Base-by-base conservation (phyloP, 2,113 vertebrate species). In the Caranx melampygus region DNA sequence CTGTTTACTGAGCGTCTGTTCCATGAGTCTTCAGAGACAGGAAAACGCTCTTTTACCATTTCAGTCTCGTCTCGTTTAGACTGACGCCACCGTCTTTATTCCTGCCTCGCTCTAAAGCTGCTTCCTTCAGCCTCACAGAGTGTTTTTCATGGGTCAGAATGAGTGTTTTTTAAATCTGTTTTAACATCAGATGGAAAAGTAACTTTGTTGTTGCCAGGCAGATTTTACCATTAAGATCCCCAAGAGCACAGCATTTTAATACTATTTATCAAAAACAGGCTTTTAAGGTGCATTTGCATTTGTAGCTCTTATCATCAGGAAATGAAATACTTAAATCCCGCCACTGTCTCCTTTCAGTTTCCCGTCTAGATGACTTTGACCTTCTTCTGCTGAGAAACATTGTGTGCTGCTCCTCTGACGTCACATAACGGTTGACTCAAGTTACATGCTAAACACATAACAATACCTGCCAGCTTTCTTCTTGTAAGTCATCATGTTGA, bases 21-120 rank as follows among this genome's bases (percentile, higher is more conserved):
- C 45, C 47, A 49, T 18, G 31, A 4, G 51, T 58, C 20, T 61
- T 62, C 34, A 42, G 55, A 47, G 37, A 62, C 59, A 71, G 75
- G 58, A 71, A 68, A 35, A 45, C 3, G 7, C 14, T 49, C 18
- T 57, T 58, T 40, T 35, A 47, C 61, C 26, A 79, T 64, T 63
- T 47, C 1, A 69, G 58, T 54, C 45, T 21, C 67, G 0, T 51
- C 15, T 54, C 57, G 44, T 70, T 62, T 62, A 18, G 59, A 70
- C 57, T 33, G 44, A 33, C 4, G 45, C 45, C 55, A 70, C 35
- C 10, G 5, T 77, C 13, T 58, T 21, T 65, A 35, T 59, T 35
- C 51, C 34, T 34, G 49, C 11, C 16, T 63, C 21, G 5, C 35
- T 10, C 9, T 8, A n/a, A 9, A 21, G 21, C 18, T 20, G 7